Percentiles rank a stretch among this genome's conserved stretches.
Evolutionary conservation across 2,888 invertebrate species (phyloP).

Genomic region (Eustalomyia histrio): DNA sequence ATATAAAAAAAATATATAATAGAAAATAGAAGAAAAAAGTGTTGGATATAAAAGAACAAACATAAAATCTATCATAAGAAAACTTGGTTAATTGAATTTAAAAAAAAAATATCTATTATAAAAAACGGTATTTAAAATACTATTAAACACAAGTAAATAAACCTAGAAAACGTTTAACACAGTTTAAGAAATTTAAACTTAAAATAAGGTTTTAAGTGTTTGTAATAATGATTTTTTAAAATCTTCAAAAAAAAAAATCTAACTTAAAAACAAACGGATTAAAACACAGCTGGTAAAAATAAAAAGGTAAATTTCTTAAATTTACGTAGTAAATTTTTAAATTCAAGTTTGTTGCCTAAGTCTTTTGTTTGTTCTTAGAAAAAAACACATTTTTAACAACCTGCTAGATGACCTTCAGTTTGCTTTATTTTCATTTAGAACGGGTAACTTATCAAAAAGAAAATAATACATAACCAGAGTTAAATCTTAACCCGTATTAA

Average conservation of each 20-base stretch:
- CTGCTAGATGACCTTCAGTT: conserved; percentile 37
- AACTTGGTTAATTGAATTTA: conserved; percentile 44
- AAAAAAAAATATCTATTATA: conserved; percentile 32
- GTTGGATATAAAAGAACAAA: conserved; percentile 35
- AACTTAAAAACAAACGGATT: conserved; percentile 23
- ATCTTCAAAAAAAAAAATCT: background rate
- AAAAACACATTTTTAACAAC: conserved; percentile 2
- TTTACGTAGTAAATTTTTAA: background rate
- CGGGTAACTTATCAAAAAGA: too few relatives aligned
- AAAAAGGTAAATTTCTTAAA: conserved; percentile 8
- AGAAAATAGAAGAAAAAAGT: conserved; percentile 27
- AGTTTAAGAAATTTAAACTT: conserved; percentile 9
- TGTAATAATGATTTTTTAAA: conserved; percentile 32
- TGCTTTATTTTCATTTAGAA: background rate
- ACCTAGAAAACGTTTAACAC: conserved; percentile 5
- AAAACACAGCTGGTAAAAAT: background rate
- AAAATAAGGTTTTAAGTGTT: background rate
- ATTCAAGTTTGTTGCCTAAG: conserved; percentile 69
- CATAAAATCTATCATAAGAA: conserved; percentile 24
- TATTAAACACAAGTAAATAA: conserved; percentile 17
- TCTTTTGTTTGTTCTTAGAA: conserved; percentile 67
- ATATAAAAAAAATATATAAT: conserved; percentile 20
- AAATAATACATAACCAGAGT: too few relatives aligned
- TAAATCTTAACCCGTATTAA: too few relatives aligned
- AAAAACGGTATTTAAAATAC: conserved; percentile 45